Percentiles rank a stretch among this genome's conserved stretches.
Conservation (phyloP, 2,797 vertebrate species). For the Melanotaenia boesemani region DNA sequence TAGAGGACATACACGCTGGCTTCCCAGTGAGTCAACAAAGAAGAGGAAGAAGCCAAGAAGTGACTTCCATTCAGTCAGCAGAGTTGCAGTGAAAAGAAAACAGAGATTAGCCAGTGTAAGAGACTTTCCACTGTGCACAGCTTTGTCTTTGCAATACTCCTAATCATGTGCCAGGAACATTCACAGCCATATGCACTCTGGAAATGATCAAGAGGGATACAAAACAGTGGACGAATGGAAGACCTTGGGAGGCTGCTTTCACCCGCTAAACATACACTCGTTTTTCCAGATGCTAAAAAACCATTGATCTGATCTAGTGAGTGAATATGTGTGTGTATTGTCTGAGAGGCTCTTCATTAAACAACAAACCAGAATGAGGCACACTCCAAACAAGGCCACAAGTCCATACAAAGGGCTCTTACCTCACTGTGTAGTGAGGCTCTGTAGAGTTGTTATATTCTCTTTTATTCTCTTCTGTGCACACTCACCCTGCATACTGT, state of each 20-base stretch:
- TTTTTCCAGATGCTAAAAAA: slow-evolving; percentile 60
- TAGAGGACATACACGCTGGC: slow-evolving; percentile 40
- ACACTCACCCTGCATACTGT: slow-evolving; percentile 32
- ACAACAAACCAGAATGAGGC: slow-evolving; percentile 68
- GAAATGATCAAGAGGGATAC: slow-evolving; percentile 58
- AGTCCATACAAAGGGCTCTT: slow-evolving; percentile 72
- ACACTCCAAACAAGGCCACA: slow-evolving; percentile 77
- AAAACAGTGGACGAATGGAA: slow-evolving; percentile 61
- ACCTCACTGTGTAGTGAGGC: slow-evolving; percentile 61
- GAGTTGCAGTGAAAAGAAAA: slow-evolving; percentile 55
- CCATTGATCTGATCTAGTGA: slow-evolving; percentile 59
- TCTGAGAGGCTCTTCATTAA: slow-evolving; percentile 69
- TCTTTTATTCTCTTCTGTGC: slow-evolving; percentile 68
- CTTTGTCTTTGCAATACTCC: slow-evolving; percentile 33
- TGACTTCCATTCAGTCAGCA: slow-evolving; percentile 69
- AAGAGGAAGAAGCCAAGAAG: slow-evolving; percentile 59
- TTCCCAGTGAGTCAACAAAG: slow-evolving; percentile 70
- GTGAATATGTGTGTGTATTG: slow-evolving; percentile 41
- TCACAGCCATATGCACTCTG: slow-evolving; percentile 49
- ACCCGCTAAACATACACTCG: slow-evolving; percentile 48
- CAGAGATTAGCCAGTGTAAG: slow-evolving; percentile 54
- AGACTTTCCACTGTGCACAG: slow-evolving; percentile 54
- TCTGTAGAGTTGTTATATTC: slow-evolving; percentile 65
- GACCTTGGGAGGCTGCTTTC: slow-evolving; percentile 61
- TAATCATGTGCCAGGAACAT: slow-evolving; percentile 59